These are phyloP conservation scores for Pagetopsis macropterus DNA, from an alignment of 2,797 vertebrate genomes.

Conservation along the genomic window DNA sequence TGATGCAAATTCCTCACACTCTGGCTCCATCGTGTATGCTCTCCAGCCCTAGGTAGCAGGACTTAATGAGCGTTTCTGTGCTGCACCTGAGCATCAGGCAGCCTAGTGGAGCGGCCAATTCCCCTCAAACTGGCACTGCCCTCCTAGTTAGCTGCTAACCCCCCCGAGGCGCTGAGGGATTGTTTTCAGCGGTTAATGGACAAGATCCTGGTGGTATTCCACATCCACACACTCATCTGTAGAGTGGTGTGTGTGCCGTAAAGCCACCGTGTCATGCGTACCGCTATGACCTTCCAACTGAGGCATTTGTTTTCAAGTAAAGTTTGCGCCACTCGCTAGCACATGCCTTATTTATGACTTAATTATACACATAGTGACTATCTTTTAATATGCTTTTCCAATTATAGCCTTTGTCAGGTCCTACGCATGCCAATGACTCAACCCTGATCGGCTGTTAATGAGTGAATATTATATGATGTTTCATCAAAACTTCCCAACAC, in stretches of 20 bases:
- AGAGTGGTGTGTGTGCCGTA: neutral
- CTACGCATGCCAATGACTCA: slow-evolving; percentile 16
- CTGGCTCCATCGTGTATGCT: slow-evolving; percentile 57
- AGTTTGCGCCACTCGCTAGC: slow-evolving; percentile 32
- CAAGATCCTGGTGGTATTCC: slow-evolving; percentile 69
- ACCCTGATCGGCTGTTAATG: slow-evolving; percentile 34
- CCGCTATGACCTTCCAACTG: slow-evolving; percentile 37
- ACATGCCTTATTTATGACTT: slow-evolving; percentile 43
- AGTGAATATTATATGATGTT: slow-evolving; percentile 24
- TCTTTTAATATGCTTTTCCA: slow-evolving; percentile 42
- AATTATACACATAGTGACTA: slow-evolving; percentile 42
- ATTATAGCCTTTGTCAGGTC: slow-evolving; percentile 35
- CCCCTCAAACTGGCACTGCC: slow-evolving; percentile 69
- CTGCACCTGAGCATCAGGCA: slow-evolving; percentile 75
- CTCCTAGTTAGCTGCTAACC: slow-evolving; percentile 70
- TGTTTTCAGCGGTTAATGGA: slow-evolving; percentile 75
- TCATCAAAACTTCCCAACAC: slow-evolving; percentile 27
- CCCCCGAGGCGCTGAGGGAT: slow-evolving; percentile 68
- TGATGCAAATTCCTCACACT: slow-evolving; percentile 56
- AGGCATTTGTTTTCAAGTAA: slow-evolving; percentile 40
- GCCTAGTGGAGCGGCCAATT: slow-evolving; percentile 70
- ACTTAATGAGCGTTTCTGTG: slow-evolving; percentile 73
- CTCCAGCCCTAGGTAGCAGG: slow-evolving; percentile 56
- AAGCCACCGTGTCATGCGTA: slow-evolving; percentile 10
- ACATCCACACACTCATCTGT: slow-evolving; percentile 18